These are phyloP conservation scores for Takifugu flavidus DNA, from an alignment of 2,113 vertebrate species.

Conservation along the genomic window DNA sequence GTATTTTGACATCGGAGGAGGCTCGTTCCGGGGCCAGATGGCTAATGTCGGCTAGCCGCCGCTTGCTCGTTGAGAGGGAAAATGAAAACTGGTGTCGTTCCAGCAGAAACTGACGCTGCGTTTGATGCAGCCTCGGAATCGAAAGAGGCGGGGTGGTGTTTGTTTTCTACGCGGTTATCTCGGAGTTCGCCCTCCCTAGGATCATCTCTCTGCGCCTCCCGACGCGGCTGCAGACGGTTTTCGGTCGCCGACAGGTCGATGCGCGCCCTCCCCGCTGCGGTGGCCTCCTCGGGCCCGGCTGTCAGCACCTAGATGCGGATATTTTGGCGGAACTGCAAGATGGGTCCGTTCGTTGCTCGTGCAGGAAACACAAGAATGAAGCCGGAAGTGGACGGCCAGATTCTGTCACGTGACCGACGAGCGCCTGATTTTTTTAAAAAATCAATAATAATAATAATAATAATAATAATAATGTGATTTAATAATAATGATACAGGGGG, in stretches of 20 bases:
- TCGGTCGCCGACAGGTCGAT: neutral
- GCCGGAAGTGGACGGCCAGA: constrained; percentile 41
- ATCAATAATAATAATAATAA: too few relatives aligned
- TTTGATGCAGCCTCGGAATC: constrained; percentile 3
- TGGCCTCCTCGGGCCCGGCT: neutral
- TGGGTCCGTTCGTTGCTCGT: neutral
- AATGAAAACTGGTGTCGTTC: neutral
- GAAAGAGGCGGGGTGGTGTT: neutral
- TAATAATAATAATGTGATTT: too few relatives aligned
- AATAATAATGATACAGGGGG: too few relatives aligned
- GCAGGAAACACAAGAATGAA: constrained; percentile 19
- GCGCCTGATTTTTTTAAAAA: too few relatives aligned
- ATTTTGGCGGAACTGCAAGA: neutral
- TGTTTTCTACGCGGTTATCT: neutral
- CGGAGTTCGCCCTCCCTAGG: constrained; percentile 12
- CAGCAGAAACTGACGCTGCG: neutral
- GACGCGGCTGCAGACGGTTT: neutral
- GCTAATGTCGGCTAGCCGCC: constrained; percentile 18
- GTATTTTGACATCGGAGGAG: constrained; percentile 68
- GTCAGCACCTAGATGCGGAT: neutral
- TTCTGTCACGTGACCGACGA: constrained; percentile 67
- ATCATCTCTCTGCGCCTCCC: constrained; percentile 24
- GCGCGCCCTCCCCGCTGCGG: neutral
- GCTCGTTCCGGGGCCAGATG: neutral
- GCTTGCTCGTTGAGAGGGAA: neutral